Evolutionary conservation across 1,140 invertebrate genomes (phyloP).

Genomic region (Melanaphis sacchari): DNA sequence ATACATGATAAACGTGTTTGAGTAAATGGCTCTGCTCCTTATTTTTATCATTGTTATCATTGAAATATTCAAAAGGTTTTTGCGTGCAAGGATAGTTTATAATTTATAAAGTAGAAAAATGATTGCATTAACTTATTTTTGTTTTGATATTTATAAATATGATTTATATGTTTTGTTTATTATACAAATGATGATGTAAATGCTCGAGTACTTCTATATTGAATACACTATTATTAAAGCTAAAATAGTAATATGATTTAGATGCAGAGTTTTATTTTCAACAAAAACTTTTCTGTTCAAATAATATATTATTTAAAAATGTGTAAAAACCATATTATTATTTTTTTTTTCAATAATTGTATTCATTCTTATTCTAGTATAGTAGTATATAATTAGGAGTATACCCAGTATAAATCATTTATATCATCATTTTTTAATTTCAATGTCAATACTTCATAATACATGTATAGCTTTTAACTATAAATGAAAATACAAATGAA

Average conservation of each 20-base stretch:
- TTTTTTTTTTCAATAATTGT: background rate
- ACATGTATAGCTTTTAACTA: background rate
- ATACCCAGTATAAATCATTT: too few species aligned
- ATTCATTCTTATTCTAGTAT: background rate
- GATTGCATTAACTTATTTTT: background rate
- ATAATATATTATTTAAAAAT: background rate
- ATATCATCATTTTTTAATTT: background rate
- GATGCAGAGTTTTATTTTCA: background rate
- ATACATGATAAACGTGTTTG: background rate
- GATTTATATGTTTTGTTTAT: background rate
- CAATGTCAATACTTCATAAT: background rate
- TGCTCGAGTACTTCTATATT: background rate
- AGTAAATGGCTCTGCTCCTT: background rate
- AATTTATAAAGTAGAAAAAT: constrained; percentile 8
- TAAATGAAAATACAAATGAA: background rate
- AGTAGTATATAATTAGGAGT: background rate
- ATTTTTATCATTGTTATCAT: background rate
- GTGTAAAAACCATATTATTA: background rate
- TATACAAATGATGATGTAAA: background rate
- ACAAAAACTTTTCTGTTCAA: background rate
- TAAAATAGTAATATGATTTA: background rate
- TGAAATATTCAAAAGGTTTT: constrained; percentile 11
- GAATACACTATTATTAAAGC: background rate
- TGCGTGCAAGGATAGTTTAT: background rate
- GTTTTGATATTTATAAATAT: background rate